Conservation (phyloP, 2,797 vertebrate genomes). For the Acanthornis magna region DNA sequence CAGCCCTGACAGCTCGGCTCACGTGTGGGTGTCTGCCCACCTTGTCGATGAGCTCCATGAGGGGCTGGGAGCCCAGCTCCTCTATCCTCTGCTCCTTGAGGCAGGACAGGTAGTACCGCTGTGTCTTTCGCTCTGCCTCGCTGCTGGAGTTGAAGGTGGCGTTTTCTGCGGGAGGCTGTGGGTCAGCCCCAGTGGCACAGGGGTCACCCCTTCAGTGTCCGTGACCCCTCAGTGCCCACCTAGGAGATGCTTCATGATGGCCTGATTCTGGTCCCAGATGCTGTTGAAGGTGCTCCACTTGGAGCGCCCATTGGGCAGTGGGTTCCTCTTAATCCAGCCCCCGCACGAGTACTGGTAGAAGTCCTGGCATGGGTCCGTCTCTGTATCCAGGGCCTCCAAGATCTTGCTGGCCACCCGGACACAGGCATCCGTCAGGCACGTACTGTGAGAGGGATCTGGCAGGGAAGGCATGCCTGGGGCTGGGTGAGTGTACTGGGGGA, state of each 20-base stretch:
- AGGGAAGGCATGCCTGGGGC: conserved; percentile 2
- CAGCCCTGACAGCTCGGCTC: not conserved
- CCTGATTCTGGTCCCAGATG: conserved; percentile 98
- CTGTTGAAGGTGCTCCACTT: conserved; percentile 98
- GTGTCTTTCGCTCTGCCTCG: conserved; percentile 92
- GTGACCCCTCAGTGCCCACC: conserved; percentile 68
- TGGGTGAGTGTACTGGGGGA: not conserved
- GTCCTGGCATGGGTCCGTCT: conserved; percentile 88
- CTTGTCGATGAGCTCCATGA: conserved; percentile 90
- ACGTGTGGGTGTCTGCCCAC: conserved; percentile 51
- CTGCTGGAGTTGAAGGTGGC: conserved; percentile 94
- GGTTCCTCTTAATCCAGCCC: conserved; percentile 95
- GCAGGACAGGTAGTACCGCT: conserved; percentile 93
- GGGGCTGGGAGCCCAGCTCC: conserved; percentile 89
- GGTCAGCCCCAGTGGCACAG: not conserved
- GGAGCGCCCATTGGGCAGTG: conserved; percentile 89
- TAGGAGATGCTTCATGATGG: conserved; percentile 91
- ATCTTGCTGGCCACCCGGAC: conserved; percentile 91
- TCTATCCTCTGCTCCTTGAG: conserved; percentile 90
- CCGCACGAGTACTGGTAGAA: conserved; percentile 97
- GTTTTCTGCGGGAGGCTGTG: conserved; percentile 79
- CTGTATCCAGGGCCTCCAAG: conserved; percentile 88
- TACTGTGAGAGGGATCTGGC: conserved; percentile 83
- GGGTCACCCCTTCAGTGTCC: not conserved
- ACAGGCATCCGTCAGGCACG: conserved; percentile 91